Conservation (phyloP, 2,888 invertebrate species). For the Macrophya annulata region DNA sequence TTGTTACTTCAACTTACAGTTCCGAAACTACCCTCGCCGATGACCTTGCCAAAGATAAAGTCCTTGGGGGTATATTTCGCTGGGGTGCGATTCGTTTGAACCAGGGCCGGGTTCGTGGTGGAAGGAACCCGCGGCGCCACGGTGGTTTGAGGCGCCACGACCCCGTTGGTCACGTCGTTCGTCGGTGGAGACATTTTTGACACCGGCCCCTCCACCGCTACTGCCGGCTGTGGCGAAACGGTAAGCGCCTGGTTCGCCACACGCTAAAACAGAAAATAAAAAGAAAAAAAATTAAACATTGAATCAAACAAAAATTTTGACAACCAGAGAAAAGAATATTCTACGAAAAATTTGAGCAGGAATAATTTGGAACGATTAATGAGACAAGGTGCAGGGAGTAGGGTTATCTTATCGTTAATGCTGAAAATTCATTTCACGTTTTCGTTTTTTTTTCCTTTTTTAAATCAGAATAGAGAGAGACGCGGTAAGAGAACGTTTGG, state of each 20-base stretch:
- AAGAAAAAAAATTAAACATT: not conserved
- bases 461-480: not conserved
- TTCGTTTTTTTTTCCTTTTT: no score
- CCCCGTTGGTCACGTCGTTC: conserved; percentile 82
- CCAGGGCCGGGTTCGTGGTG: conserved; percentile 79
- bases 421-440: not conserved
- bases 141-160: conserved; percentile 81
- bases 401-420: not conserved
- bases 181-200: conserved; percentile 80
- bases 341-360: no score
- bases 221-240: conserved; percentile 78
- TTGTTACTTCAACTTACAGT: conserved; percentile 83
- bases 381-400: not conserved
- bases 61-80: conserved; percentile 91
- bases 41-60: conserved; percentile 96
- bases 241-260: conserved; percentile 79
- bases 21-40: conserved; percentile 99
- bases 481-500: not conserved
- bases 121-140: conserved; percentile 80
- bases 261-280: conserved; percentile 74
- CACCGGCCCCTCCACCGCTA: conserved; percentile 78
- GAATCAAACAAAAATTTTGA: not conserved
- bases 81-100: conserved; percentile 69
- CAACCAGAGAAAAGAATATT: not conserved
- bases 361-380: not conserved